Evolutionary conservation across 2,888 invertebrate species (phyloP).

Genomic region (Orchestes rusci): DNA sequence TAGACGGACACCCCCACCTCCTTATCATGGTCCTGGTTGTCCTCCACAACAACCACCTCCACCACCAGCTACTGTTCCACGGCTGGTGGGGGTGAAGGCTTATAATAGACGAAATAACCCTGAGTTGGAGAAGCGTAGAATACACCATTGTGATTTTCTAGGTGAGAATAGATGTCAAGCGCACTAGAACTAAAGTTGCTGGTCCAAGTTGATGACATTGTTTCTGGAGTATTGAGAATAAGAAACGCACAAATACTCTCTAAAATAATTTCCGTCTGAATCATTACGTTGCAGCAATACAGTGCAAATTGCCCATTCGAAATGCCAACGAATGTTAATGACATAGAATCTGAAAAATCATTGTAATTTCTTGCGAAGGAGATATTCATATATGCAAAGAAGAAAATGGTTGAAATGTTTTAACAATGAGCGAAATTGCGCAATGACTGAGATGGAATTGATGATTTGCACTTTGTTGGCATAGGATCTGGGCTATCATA

Average conservation of each 20-base stretch:
- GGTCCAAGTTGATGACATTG: too few relatives aligned
- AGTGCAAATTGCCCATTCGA: too few relatives aligned
- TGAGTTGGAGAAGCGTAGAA: slow-evolving; percentile 89
- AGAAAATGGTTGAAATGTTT: slow-evolving; percentile 7
- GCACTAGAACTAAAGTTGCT: not conserved
- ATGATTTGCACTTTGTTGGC: too few relatives aligned
- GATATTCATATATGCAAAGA: slow-evolving; percentile 8
- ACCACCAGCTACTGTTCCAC: slow-evolving; percentile 33
- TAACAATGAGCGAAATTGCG: slow-evolving; percentile 10
- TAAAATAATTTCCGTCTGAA: too few relatives aligned
- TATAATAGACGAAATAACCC: slow-evolving; percentile 95
- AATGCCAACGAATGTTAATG: slow-evolving; percentile 19
- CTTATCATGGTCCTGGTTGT: slow-evolving; percentile 58
- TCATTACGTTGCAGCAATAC: too few relatives aligned
- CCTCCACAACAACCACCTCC: slow-evolving; percentile 32
- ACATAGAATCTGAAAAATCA: slow-evolving; percentile 16
- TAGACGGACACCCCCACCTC: slow-evolving; percentile 69
- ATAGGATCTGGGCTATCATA: too few relatives aligned
- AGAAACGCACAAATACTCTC: too few relatives aligned
- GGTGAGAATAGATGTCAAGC: slow-evolving; percentile 49
- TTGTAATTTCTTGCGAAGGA: slow-evolving; percentile 12
- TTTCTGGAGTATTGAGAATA: too few relatives aligned
- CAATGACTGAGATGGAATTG: too few relatives aligned
- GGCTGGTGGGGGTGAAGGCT: slow-evolving; percentile 47
- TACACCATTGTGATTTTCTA: slow-evolving; percentile 94